phyloP scores from a whole-genome alignment of 2,888 invertebrate species.

The Lasius platythorax region DNA sequence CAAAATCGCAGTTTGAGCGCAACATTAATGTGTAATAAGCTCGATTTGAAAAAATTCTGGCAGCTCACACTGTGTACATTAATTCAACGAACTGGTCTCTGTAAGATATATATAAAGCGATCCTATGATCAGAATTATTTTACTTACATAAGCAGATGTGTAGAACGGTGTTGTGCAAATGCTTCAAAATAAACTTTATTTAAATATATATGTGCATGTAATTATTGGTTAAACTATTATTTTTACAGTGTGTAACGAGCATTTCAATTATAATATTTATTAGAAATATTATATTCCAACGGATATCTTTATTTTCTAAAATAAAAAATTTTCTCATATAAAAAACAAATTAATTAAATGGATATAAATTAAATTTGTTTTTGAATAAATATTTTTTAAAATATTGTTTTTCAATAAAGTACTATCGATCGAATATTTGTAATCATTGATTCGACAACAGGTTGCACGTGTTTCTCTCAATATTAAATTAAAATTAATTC shows the following conservation, averaged over 20 bases:
- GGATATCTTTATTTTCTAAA: background rate
- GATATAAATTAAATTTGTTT: too few relatives aligned
- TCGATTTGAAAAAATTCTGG: slow-evolving; percentile 54
- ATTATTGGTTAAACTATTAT: background rate
- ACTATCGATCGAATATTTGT: too few relatives aligned
- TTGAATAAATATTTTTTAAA: background rate
- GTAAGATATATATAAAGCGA: slow-evolving; percentile 42
- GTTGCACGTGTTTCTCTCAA: background rate
- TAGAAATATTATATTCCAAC: background rate
- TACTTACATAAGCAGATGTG: slow-evolving; percentile 79
- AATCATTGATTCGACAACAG: too few relatives aligned
- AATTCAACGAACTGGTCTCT: slow-evolving; percentile 61
- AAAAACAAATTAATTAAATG: too few relatives aligned
- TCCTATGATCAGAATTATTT: slow-evolving; percentile 74
- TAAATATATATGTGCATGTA: slow-evolving; percentile 58
- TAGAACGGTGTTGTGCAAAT: slow-evolving; percentile 82
- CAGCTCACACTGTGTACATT: slow-evolving; percentile 62
- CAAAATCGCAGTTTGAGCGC: slow-evolving; percentile 44
- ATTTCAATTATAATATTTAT: slow-evolving; percentile 9
- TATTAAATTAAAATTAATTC: background rate
- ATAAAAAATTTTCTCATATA: too few relatives aligned
- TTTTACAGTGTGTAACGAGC: background rate
- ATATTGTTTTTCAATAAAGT: too few relatives aligned
- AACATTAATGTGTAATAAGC: slow-evolving; percentile 25
- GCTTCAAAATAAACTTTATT: slow-evolving; percentile 82